Percentiles rank a stretch among this genome's conserved stretches.
phyloP scores from a whole-genome alignment of 2,113 vertebrate species.

The Xiphias gladius region DNA sequence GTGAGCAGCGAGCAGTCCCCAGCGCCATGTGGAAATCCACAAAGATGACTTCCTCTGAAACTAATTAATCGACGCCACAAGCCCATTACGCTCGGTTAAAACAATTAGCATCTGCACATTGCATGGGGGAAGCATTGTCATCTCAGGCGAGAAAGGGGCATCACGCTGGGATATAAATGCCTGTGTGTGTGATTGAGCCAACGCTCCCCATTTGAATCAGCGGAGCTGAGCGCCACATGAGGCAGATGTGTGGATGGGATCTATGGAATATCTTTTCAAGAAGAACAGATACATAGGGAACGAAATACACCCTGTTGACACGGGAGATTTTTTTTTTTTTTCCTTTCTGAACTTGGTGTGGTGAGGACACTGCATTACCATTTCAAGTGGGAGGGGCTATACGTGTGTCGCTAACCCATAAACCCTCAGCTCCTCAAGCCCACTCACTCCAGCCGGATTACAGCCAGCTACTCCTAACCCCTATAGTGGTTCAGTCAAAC shows the following conservation, averaged over 20 bases:
- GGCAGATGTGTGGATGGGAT: slow-evolving; percentile 63
- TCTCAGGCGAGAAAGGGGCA: slow-evolving; percentile 64
- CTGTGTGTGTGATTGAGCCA: slow-evolving; percentile 60
- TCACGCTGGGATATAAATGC: slow-evolving; percentile 77
- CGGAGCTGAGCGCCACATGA: slow-evolving; percentile 62
- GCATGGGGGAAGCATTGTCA: slow-evolving; percentile 67
- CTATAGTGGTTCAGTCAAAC: slow-evolving; percentile 77
- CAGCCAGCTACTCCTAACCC: slow-evolving; percentile 74
- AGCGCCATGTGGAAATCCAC: slow-evolving; percentile 78
- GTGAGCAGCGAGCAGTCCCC: slow-evolving; percentile 73
- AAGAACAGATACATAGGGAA: slow-evolving; percentile 5
- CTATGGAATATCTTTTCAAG: slow-evolving; percentile 33
- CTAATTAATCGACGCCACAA: slow-evolving; percentile 84
- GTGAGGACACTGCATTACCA: slow-evolving; percentile 25
- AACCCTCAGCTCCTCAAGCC: slow-evolving; percentile 50
- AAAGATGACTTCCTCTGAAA: slow-evolving; percentile 81
- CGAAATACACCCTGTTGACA: slow-evolving; percentile 13
- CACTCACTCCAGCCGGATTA: slow-evolving; percentile 68
- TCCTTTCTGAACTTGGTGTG: not conserved
- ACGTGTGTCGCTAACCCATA: slow-evolving; percentile 42
- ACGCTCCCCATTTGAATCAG: slow-evolving; percentile 56
- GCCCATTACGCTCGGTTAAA: slow-evolving; percentile 84
- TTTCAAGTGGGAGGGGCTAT: slow-evolving; percentile 27
- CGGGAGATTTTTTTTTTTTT: not conserved
- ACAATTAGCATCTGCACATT: slow-evolving; percentile 82